phyloP scores from a whole-genome alignment of 2,797 vertebrate species.

The Orientallactaga sibirica region DNA sequence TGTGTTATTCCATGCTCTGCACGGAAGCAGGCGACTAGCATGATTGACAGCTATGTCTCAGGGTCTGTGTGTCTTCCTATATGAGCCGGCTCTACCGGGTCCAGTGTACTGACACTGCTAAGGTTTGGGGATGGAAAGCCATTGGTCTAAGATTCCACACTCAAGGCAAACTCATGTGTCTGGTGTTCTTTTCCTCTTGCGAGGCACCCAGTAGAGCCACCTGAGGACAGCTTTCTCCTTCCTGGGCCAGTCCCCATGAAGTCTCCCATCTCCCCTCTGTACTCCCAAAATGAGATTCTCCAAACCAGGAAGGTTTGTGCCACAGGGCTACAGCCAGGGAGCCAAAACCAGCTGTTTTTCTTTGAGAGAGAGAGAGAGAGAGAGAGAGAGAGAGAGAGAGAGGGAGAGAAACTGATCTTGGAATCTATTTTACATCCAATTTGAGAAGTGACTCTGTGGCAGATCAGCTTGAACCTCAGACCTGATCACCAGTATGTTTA shows the following conservation, averaged over 20 bases:
- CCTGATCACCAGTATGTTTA: not conserved
- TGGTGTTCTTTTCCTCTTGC: accelerated
- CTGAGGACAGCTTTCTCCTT: accelerated
- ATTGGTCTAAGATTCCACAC: not conserved
- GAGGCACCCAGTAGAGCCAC: accelerated
- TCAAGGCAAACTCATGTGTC: not conserved
- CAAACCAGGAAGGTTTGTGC: not conserved
- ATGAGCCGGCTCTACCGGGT: accelerated
- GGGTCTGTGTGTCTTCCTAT: not conserved
- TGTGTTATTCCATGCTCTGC: not conserved
- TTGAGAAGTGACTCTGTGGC: not conserved
- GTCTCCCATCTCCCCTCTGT: not conserved
- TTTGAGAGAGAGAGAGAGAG: not conserved
- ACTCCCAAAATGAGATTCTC: not conserved
- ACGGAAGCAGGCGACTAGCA: not conserved
- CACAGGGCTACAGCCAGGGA: accelerated
- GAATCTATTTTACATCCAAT: not conserved
- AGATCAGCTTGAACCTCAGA: not conserved
- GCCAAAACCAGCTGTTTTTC: not conserved
- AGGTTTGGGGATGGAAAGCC: not conserved
- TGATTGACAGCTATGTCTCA: not conserved
- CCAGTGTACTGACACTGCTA: not conserved
- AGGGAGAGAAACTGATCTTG: not conserved
- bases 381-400: no score
- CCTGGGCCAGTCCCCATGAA: accelerated